Evolutionary conservation across 2,888 invertebrate genomes (phyloP).

Genomic region (Branchipolynoe longqiensis): DNA sequence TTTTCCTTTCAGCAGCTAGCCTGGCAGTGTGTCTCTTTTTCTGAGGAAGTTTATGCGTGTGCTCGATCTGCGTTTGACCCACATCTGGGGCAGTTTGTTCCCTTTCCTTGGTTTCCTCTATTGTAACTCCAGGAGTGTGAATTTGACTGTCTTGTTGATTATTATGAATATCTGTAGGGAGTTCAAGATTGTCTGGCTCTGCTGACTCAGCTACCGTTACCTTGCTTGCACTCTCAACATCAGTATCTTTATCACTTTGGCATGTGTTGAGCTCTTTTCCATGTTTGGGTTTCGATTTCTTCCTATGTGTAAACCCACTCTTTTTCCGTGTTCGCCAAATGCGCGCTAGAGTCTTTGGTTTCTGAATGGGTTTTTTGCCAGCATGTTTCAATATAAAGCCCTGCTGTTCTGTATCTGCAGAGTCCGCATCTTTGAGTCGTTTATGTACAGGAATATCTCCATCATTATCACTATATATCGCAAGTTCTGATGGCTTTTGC

Average conservation of each 20-base stretch:
- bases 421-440: not conserved
- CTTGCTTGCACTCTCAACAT: not conserved
- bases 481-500: constrained; percentile 47
- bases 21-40: constrained; percentile 53
- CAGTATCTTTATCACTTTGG: not conserved
- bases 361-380: constrained; percentile 26
- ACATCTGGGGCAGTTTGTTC: not conserved
- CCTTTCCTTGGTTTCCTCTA: not conserved
- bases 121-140: too few species aligned
- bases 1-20: constrained; percentile 34
- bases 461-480: constrained; percentile 8
- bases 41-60: constrained; percentile 34
- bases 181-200: too few species aligned
- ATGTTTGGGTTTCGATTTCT: constrained; percentile 34
- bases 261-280: not conserved
- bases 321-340: constrained; percentile 43
- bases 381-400: not conserved
- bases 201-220: too few species aligned
- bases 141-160: too few species aligned
- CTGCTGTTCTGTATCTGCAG: not conserved
- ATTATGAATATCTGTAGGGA: too few species aligned
- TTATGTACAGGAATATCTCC: not conserved
- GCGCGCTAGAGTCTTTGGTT: constrained; percentile 48
- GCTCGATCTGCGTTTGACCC: not conserved
- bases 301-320: constrained; percentile 36